phyloP scores from a whole-genome alignment of 2,888 invertebrate species.

The Polydrusus tereticollis region DNA sequence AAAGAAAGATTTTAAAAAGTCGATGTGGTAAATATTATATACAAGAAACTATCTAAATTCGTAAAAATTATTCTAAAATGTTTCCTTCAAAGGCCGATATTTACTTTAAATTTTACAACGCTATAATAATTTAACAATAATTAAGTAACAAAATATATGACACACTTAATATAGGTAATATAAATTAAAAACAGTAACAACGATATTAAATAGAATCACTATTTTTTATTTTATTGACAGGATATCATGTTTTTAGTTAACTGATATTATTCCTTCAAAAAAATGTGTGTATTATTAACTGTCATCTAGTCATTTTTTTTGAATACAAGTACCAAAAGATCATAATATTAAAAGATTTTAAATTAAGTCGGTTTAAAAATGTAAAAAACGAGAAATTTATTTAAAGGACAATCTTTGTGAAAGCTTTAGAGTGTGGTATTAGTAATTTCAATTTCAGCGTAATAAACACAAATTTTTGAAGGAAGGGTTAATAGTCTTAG shows the following conservation, averaged over 20 bases:
- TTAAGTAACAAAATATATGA: constrained; percentile 32
- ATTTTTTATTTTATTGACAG: constrained; percentile 9
- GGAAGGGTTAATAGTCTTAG: background rate
- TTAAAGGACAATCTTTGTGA: no score
- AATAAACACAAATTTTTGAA: background rate
- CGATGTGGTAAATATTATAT: constrained; percentile 20
- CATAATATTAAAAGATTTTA: no score
- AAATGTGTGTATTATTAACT: background rate
- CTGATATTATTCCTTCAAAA: background rate
- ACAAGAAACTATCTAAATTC: constrained; percentile 18
- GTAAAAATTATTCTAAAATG: constrained; percentile 12
- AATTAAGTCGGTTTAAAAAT: no score
- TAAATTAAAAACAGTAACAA: constrained; percentile 23
- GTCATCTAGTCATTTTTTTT: background rate
- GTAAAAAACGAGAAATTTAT: no score
- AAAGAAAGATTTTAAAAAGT: constrained; percentile 19
- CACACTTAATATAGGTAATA: constrained; percentile 22
- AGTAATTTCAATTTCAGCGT: no score
- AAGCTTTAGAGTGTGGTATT: no score
- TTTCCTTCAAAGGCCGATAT: constrained; percentile 1
- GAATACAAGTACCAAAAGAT: no score
- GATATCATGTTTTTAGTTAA: background rate
- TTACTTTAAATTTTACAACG: constrained; percentile 1
- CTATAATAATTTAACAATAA: constrained; percentile 21
- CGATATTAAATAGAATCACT: constrained; percentile 1